Evolutionary conservation across 2,113 vertebrate species (phyloP), one percentile per base, ranked within the genome.

Genomic region (Dipodomys spectabilis): DNA sequence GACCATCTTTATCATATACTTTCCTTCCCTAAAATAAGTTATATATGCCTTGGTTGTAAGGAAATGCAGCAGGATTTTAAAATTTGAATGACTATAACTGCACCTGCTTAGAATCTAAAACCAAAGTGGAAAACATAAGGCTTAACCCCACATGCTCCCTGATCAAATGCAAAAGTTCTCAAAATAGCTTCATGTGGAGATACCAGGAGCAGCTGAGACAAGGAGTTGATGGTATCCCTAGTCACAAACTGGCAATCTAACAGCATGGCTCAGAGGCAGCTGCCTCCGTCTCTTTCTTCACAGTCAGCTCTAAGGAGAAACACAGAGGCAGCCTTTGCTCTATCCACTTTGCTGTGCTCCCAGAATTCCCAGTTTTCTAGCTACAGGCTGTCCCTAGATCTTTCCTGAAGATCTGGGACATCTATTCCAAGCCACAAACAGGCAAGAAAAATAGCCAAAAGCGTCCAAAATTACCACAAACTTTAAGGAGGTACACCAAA

Each of bases 81-180:
- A 74, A 87, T 84, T 89, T 72, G 84, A n/a, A 88, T 57, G 80
- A 68, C 62, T 96, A 86, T 82, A 57, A 80, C 74, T 88, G 49
- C 71, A 90, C 95, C 95, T 97, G 94, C 89, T 88, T 82, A 87
- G 94, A 28, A 94, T 93, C 87, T 94, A 94, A 95, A 93, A 77
- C 84, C 81, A 71, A 96, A 90, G 82, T 93, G 69, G 85, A 94
- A 96, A 96, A 93, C 85, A 86, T 71, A 93, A 89, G 87, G 65
- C 95, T 87, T 93, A 94, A 94, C 96, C 95, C 94, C 95, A 83
- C 84, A 86, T 95, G 95, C 94, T 90, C 96, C 85, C 94, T 96
- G 95, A 93, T 95, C 90, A 94, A 92, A 93, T 95, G 87, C 91
- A 94, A 80, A 80, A 5, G n/a, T 80, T 93, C 96, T 77, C 93